Evolutionary conservation across 2,797 vertebrate species (phyloP), one percentile per base, ranked within the genome.

Genomic region (Enteromius treurensis): DNA sequence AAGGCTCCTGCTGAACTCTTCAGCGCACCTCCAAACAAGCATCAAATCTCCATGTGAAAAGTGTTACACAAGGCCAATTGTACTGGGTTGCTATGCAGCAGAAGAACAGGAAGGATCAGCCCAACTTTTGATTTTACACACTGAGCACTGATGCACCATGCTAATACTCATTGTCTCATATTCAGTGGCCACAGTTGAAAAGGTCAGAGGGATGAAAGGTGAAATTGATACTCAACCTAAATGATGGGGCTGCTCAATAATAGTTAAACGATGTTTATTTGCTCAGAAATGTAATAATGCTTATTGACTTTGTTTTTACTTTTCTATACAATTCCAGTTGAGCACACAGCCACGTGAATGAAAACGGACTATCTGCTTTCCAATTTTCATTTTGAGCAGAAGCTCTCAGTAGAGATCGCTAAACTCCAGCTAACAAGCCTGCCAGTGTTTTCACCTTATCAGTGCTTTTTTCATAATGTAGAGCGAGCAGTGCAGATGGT

Each of bases 1-100:
- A n/a, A 49, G 75, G 21, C 5, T 45, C 51, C 67, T 15, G 51
- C 67, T n/a, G 51, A 80, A 45, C 34, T 58, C 75, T 29, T 62
- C n/a, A 64, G 32, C 11, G 6, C 60, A 53, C 37, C 14, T 74
- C 19, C 1, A 77, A 62, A 60, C 51, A 6, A 77, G 55, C 42
- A 2, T 2, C 55, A 45, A 49, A 13, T 58, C 74, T 77, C 15
- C 58, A 8, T 14, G 58, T 26, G 40, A 32, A 40, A 2, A 32
- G 42, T 19, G 26, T 47, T 32, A 21, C 0, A 32, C 5, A 29
- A 17, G 15, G 4, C 3, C 0, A 10, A 14, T 53, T 74, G 34
- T 4, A 34, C 29, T 21, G 19, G 70, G 9, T 21, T 15, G 73
- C 49, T 37, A 7, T 2, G 49, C 14, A 23, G 73, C 49, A 37